A percentile compares a stretch with the other conserved stretches of the same genome.
phyloP scores from a whole-genome alignment of 2,797 vertebrate species.

The Argentina silus region DNA sequence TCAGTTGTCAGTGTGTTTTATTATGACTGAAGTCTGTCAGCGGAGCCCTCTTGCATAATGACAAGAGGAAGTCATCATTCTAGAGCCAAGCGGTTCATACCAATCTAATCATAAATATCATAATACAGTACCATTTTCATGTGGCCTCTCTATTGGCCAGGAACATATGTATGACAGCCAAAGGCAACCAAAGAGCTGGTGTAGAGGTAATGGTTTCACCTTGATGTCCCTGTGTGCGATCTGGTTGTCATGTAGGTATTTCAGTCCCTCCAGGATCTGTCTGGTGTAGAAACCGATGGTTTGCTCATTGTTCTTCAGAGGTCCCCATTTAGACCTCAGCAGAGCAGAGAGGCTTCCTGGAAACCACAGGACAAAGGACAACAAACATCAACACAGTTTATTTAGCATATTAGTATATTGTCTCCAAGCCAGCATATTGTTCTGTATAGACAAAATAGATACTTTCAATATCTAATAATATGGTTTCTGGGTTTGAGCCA shows the following conservation, averaged over 20 bases:
- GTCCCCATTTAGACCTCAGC: conserved; percentile 97
- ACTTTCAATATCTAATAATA: no score
- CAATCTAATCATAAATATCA: not conserved
- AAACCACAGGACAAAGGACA: not conserved
- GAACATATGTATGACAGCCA: not conserved
- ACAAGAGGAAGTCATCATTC: conserved; percentile 6
- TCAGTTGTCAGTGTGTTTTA: conserved; percentile 37
- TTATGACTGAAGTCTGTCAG: conserved; percentile 21
- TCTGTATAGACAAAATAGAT: not conserved
- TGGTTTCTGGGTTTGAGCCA: no score
- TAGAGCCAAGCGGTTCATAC: not conserved
- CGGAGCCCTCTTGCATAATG: not conserved
- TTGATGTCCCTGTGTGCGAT: conserved; percentile 99
- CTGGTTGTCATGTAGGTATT: conserved; percentile 98
- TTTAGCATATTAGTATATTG: not conserved
- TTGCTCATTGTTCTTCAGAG: conserved; percentile 95
- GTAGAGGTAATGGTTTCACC: conserved; percentile 69
- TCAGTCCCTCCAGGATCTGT: conserved; percentile 97
- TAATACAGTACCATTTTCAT: not conserved
- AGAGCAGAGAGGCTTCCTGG: conserved; percentile 96
- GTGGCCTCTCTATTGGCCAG: not conserved
- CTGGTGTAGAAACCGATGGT: conserved; percentile 99
- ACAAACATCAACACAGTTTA: not conserved
- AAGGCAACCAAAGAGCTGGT: conserved; percentile 34
- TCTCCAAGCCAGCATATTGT: not conserved